Evolutionary conservation across 2,113 vertebrate species (phyloP).

Genomic region (Pyrgilauda ruficollis): DNA sequence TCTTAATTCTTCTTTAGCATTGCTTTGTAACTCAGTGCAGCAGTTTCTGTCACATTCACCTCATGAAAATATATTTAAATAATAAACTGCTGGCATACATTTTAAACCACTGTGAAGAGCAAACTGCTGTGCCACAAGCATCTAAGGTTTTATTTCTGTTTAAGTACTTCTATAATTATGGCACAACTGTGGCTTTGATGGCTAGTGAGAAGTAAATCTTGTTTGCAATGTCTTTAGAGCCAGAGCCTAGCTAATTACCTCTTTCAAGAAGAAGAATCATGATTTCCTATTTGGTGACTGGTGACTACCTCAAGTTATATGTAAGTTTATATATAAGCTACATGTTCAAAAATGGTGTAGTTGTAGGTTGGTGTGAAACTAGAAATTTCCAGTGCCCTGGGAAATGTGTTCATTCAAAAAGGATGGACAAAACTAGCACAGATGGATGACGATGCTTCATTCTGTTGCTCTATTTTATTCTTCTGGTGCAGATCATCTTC

Average conservation of each 20-base stretch:
- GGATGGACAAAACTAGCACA: neutral
- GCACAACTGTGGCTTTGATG: neutral
- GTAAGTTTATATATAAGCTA: neutral
- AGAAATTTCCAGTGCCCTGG: neutral
- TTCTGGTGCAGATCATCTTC: neutral
- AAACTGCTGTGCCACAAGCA: neutral
- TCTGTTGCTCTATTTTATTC: neutral
- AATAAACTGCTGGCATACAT: slow-evolving; percentile 31
- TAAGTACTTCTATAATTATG: neutral
- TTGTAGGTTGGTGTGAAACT: neutral
- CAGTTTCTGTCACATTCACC: neutral
- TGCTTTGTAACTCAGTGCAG: neutral
- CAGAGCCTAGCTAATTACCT: slow-evolving; percentile 29
- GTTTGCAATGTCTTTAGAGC: neutral
- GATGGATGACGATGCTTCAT: neutral
- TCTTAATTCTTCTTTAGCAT: slow-evolving; percentile 26
- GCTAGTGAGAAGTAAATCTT: slow-evolving; percentile 23
- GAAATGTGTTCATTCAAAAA: neutral
- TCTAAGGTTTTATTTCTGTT: neutral
- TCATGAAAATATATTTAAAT: slow-evolving; percentile 56
- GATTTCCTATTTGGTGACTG: slow-evolving; percentile 1
- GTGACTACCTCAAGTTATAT: neutral
- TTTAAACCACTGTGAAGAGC: neutral
- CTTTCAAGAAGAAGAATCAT: slow-evolving; percentile 37
- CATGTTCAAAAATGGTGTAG: neutral